A percentile compares a stretch with the other conserved stretches of the same genome.
These are phyloP conservation scores for Phylloscopus whistleri DNA, from an alignment of 2,113 vertebrate species.

Conservation along the genomic window DNA sequence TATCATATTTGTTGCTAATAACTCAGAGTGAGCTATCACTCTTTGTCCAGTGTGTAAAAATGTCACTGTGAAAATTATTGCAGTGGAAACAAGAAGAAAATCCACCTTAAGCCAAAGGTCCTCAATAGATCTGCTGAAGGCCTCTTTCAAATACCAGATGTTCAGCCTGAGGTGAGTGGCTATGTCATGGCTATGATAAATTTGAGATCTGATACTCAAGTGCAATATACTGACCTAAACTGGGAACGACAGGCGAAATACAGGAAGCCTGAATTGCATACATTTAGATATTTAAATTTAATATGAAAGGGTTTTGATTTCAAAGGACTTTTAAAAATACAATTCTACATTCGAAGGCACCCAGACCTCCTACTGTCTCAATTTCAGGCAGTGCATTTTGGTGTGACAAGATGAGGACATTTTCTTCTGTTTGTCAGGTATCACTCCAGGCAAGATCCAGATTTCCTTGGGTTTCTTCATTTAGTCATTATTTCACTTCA, in stretches of 20 bases:
- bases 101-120: neutral
- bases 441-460: neutral
- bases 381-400: neutral
- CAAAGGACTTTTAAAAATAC: neutral
- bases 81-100: neutral
- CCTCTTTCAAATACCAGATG: neutral
- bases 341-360: neutral
- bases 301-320: neutral
- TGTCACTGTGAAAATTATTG: neutral
- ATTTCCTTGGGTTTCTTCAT: slow-evolving; percentile 3
- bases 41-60: neutral
- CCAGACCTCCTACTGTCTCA: neutral
- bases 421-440: slow-evolving; percentile 8
- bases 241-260: neutral
- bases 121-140: neutral
- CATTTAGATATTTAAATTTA: neutral
- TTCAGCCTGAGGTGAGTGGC: neutral
- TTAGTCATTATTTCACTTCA: slow-evolving; percentile 20
- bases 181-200: neutral
- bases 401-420: neutral
- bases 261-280: neutral
- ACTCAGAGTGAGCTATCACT: neutral
- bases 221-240: neutral
- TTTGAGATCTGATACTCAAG: neutral
- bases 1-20: neutral